Conservation (phyloP, 2,797 vertebrate genomes). For the Numenius phaeopus region DNA sequence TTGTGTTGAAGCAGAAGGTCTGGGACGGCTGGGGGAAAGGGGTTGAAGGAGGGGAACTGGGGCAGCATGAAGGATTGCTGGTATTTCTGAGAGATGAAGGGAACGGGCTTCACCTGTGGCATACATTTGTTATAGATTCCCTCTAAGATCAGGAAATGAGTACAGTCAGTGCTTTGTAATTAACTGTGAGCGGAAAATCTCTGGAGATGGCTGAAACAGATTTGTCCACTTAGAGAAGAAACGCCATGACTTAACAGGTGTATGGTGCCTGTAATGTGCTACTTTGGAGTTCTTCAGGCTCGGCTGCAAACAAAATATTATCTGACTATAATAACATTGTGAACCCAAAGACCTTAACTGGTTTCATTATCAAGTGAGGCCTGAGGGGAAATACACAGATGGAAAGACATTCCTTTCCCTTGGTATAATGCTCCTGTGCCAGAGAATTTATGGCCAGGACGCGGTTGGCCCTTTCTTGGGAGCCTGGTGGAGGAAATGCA, state of each 20-base stretch:
- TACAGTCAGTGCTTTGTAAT: slow-evolving; percentile 52
- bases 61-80: neutral
- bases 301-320: slow-evolving; percentile 72
- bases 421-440: slow-evolving; percentile 57
- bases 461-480: neutral
- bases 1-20: neutral
- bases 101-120: slow-evolving; percentile 16
- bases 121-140: slow-evolving; percentile 43
- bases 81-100: neutral
- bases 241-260: slow-evolving; percentile 57
- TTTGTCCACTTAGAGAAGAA: slow-evolving; percentile 61
- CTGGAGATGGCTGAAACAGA: slow-evolving; percentile 63
- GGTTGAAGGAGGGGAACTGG: neutral
- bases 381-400: slow-evolving; percentile 68
- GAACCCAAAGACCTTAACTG: slow-evolving; percentile 73
- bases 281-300: slow-evolving; percentile 60
- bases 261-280: slow-evolving; percentile 55
- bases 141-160: slow-evolving; percentile 62
- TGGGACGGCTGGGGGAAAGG: neutral
- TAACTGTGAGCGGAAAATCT: slow-evolving; percentile 62
- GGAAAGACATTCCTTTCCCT: slow-evolving; percentile 70
- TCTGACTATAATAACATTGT: slow-evolving; percentile 62
- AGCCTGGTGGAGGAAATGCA: neutral
- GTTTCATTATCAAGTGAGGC: slow-evolving; percentile 75
- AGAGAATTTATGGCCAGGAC: slow-evolving; percentile 58